Evolutionary conservation across 2,113 vertebrate genomes (phyloP), one percentile per base, ranked within the genome.

Genomic region (Plecturocebus donacophilus): DNA sequence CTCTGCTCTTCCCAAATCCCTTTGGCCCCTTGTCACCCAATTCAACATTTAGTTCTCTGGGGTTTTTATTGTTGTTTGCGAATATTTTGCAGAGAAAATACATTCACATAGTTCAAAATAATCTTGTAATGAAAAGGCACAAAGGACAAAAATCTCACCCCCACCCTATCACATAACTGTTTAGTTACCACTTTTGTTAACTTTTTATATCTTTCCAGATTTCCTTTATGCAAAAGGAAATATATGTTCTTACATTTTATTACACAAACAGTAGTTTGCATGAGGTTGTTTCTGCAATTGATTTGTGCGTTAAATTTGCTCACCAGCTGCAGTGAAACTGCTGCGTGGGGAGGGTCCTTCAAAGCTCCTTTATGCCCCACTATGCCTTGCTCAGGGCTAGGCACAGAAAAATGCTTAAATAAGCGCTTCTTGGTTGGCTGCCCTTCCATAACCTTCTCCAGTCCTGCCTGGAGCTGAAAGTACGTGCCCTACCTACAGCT

Each of bases 161-260:
- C 2, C 2, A 23, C 49, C 19, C 19, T 20, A 14, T 94, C 87
- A 92, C 27, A 2, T 83, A 70, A 47, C 42, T 79, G 3, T 27
- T 93, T 68, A 76, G 38, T 91, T 66, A 93, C 66, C 54, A 91
- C 38, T 92, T 87, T 92, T 93, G 83, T 94, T 95, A 70, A 25
- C 25, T 79, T 93, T 97, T 58, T 76, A 38, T 70, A 87, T 16
- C 68, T 47, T 91, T 93, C 49, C 66, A 93, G 38, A 58, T 45
- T 84, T 96, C 95, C 56, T 79, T 87, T 76, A 91, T 49, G 76
- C 87, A 97, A 97, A 94, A 88, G 40, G 45, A 94, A 93, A 90
- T 87, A 75, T 45, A 76, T 90, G 20, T 83, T 79, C 21, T 89
- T 90, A 27, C 40, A 76, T 95, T 95, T 94, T 82, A 85, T 73